phyloP scores from a whole-genome alignment of 2,888 invertebrate species.

The Troilus luridus region DNA sequence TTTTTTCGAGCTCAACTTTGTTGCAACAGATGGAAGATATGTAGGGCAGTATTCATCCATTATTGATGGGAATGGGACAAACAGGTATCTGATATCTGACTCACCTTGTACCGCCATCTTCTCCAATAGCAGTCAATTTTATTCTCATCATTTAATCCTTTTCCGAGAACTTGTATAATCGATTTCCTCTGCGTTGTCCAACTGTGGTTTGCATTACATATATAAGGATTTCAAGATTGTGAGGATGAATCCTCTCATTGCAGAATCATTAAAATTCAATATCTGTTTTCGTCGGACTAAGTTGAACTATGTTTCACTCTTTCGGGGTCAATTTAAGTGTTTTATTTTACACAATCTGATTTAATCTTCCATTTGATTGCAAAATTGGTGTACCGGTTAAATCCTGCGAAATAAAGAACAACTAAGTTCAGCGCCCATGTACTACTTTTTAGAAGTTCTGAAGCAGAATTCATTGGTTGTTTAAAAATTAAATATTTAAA shows the following conservation, averaged over 20 bases:
- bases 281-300: not conserved
- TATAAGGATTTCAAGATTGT: not conserved
- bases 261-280: not conserved
- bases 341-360: no score
- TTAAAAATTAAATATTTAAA: no score
- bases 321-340: no score
- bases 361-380: no score
- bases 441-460: no score
- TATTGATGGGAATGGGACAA: conserved; percentile 3
- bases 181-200: not conserved
- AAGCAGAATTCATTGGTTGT: no score
- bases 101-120: not conserved
- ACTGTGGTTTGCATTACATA: not conserved
- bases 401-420: no score
- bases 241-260: not conserved
- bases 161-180: not conserved
- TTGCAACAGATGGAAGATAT: not conserved
- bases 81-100: conserved; percentile 28
- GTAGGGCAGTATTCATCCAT: conserved; percentile 24
- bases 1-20: not conserved
- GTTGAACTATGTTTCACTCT: no score
- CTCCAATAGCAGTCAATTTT: not conserved
- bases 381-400: no score
- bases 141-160: not conserved
- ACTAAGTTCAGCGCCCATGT: no score